Evolutionary conservation across 1,140 invertebrate genomes (phyloP).

Genomic region (Rhopalosiphum padi): DNA sequence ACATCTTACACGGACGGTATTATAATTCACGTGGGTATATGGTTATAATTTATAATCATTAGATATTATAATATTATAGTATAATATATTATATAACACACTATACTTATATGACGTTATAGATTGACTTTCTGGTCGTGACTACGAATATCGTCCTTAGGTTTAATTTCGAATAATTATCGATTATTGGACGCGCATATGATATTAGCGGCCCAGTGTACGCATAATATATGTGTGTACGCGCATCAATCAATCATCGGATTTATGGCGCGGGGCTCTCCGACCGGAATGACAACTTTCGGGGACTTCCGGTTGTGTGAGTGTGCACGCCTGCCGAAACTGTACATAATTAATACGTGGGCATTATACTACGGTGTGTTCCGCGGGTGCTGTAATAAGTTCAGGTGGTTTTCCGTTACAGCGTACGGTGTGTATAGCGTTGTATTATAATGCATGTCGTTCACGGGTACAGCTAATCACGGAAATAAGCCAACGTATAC

Average conservation of each 20-base stretch:
- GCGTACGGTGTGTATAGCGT: background rate
- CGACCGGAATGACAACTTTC: background rate
- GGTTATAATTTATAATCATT: no score
- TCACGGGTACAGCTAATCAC: background rate
- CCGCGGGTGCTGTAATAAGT: background rate
- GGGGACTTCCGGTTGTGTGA: background rate
- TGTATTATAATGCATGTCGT: background rate
- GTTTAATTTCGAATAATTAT: background rate
- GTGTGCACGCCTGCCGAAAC: background rate
- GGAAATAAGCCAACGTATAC: background rate
- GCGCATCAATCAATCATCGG: constrained; percentile 15
- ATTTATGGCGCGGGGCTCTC: background rate
- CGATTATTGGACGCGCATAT: background rate
- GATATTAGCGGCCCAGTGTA: no score
- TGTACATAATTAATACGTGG: background rate
- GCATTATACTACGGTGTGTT: background rate
- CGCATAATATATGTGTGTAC: background rate
- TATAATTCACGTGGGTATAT: no score
- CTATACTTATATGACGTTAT: no score
- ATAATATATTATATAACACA: no score
- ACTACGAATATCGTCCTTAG: background rate
- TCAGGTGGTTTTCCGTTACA: background rate
- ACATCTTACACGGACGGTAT: no score
- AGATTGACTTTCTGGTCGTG: background rate
- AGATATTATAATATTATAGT: no score